These are phyloP conservation scores for Rhagophthalmus giganteus DNA, from an alignment of 2,888 invertebrate species.

Conservation along the genomic window DNA sequence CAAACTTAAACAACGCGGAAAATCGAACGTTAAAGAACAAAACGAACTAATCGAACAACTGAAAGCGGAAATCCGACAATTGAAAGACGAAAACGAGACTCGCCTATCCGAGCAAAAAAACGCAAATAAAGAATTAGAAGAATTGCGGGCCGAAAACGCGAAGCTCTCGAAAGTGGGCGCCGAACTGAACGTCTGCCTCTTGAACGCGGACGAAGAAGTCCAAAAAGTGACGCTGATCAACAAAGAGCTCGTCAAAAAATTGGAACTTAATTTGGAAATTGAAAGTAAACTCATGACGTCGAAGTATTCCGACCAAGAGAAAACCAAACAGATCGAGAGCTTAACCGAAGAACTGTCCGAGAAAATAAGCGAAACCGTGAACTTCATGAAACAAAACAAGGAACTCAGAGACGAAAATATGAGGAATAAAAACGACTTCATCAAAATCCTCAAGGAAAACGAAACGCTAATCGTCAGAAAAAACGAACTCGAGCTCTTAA, in stretches of 20 bases:
- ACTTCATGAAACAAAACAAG: neutral
- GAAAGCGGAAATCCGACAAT: too few relatives aligned
- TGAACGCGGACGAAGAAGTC: neutral
- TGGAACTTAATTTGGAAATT: neutral
- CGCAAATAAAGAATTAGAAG: neutral
- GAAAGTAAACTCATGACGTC: neutral
- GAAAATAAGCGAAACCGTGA: neutral
- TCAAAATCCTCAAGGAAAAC: neutral
- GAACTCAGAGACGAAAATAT: neutral
- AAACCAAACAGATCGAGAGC: neutral
- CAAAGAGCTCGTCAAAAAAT: neutral
- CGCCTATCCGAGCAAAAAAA: too few relatives aligned
- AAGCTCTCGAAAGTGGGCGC: neutral
- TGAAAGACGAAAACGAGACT: too few relatives aligned
- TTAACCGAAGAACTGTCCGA: neutral
- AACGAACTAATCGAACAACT: too few relatives aligned
- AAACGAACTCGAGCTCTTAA: neutral
- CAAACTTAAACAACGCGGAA: too few relatives aligned
- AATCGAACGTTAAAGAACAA: too few relatives aligned
- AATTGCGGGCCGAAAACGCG: neutral
- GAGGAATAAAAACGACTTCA: neutral
- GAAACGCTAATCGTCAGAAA: neutral
- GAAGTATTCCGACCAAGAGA: neutral
- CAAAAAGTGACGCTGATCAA: neutral
- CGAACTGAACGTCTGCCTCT: neutral